Base-by-base conservation (phyloP, 1,140 invertebrate species). In the Tenebrio molitor region DNA sequence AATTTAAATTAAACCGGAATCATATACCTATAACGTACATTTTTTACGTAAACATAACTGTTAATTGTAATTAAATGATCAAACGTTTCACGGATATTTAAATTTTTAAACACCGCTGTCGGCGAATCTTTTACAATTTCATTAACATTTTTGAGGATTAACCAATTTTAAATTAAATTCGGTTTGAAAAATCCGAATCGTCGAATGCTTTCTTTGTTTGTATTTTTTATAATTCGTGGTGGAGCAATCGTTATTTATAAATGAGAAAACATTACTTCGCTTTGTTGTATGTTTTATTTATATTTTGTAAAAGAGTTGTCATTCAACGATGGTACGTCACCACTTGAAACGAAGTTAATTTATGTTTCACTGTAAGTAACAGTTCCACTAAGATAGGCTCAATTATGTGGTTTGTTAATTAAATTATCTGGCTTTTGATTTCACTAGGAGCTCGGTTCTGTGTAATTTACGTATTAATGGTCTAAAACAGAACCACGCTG, bases 291-390 rank as follows among this genome's bases (percentile, higher is more conserved):
- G 29, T 33, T 33, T 33, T 33, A 33, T 39, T 39, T 39, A 39
- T 5, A 39, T 39, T n/a, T 39, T 7, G 2, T 39, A 12, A 39
- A 5, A 12, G 36, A 7, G 36, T 7, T 39, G 36, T 39, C 36
- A 39, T 39, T 39, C 36, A 39, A 12, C 36, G 4, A n/a, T 39
- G 3, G n/a, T 12, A 39, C 36, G n/a, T 39, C 36, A 12, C 2
- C 36, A 39, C 36, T 39, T 39, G n/a, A 39, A n/a, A 39, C 36
- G 36, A 39, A 39, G 12, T 39, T 39, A 39, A 39, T 39, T 39
- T 39, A 39, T 39, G 36, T 39, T 39, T n/a, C 5, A 39, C 6
- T 39, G 36, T 39, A n/a, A 10, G 36, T 39, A 39, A n/a, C 36
- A 39, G 12, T 39, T 39, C 36, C 36, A 39, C 36, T 29, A 39